Evolutionary conservation across 2,113 vertebrate species (phyloP).

Genomic region (Periophthalmodon schlosseri): DNA sequence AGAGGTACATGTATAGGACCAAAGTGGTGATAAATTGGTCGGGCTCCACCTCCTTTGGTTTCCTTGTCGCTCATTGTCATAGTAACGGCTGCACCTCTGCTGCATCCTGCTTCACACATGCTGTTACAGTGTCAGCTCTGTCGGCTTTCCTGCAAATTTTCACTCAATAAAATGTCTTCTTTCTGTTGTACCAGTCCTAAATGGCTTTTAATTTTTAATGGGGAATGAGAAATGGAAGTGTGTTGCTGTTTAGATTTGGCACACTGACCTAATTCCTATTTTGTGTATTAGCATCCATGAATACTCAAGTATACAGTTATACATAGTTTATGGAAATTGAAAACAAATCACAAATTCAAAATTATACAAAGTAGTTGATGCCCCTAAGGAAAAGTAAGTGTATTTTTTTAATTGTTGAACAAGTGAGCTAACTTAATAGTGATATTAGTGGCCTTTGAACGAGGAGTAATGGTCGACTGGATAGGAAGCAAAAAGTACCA

Average conservation of each 20-base stretch:
- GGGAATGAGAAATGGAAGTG: neutral
- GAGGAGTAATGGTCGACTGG: no score
- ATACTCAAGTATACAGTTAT: neutral
- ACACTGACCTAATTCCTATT: neutral
- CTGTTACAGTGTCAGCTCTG: slow-evolving; percentile 41
- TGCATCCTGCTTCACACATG: slow-evolving; percentile 55
- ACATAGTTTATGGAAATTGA: neutral
- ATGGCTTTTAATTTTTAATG: neutral
- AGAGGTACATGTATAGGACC: slow-evolving; percentile 16
- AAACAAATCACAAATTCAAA: neutral
- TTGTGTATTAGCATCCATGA: neutral
- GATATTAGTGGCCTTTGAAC: no score
- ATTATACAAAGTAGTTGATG: neutral
- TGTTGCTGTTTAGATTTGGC: neutral
- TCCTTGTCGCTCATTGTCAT: slow-evolving; percentile 60
- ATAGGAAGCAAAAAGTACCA: no score
- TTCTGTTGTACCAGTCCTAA: neutral
- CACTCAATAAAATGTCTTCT: slow-evolving; percentile 21
- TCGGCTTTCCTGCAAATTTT: neutral
- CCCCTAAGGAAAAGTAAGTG: neutral
- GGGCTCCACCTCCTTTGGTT: slow-evolving; percentile 48
- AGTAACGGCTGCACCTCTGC: slow-evolving; percentile 72
- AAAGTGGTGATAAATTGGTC: slow-evolving; percentile 58
- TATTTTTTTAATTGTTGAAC: neutral
- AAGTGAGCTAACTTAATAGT: no score